phyloP scores from a whole-genome alignment of 2,113 vertebrate genomes.

The Sinocyclocheilus grahami region DNA sequence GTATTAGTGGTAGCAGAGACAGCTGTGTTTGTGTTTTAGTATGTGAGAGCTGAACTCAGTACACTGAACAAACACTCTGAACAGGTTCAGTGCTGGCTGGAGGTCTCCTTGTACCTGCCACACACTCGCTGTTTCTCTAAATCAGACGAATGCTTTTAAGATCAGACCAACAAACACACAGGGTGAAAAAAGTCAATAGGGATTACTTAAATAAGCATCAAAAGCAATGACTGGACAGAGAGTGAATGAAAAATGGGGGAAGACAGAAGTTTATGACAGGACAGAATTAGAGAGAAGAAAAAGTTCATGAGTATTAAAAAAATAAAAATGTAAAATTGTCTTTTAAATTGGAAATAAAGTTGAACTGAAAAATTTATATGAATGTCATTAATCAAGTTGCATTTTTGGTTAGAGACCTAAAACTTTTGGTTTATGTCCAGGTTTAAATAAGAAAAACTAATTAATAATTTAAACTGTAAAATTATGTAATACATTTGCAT shows the following conservation, averaged over 20 bases:
- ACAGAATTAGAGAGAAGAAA: too few relatives aligned
- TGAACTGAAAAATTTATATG: neutral
- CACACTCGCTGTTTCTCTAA: neutral
- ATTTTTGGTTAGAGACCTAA: neutral
- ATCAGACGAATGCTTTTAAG: conserved; percentile 27
- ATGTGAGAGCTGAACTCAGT: conserved; percentile 15
- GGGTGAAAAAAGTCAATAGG: conserved; percentile 62
- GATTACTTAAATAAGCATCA: conserved; percentile 33
- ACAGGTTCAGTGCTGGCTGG: conserved; percentile 23
- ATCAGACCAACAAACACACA: conserved; percentile 15
- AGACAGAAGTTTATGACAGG: conserved; percentile 48
- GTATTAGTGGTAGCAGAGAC: neutral
- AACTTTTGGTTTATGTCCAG: neutral
- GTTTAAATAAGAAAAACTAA: neutral
- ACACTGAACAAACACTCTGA: conserved; percentile 28
- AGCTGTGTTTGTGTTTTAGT: neutral
- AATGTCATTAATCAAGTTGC: neutral
- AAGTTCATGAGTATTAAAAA: neutral
- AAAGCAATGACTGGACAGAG: conserved; percentile 7
- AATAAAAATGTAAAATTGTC: neutral
- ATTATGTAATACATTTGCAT: neutral
- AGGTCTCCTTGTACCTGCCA: conserved; percentile 27
- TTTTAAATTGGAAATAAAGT: neutral
- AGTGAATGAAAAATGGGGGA: neutral
- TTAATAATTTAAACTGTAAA: neutral